Conservation (phyloP, 2,113 vertebrate genomes). For the Ia io region DNA sequence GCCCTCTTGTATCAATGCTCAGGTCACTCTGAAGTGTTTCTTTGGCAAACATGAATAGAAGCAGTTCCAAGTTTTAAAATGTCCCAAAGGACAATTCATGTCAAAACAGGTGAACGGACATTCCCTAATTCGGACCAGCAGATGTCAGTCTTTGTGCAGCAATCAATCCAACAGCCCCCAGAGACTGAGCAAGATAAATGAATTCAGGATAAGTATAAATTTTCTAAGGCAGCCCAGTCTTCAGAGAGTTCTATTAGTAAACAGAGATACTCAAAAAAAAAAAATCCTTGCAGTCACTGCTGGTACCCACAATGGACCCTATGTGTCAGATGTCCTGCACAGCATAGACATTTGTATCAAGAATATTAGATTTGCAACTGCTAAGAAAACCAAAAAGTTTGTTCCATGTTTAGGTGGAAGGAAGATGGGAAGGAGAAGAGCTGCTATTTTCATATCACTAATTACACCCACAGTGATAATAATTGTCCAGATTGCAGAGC, state of each 20-base stretch:
- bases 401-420: not conserved
- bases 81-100: not conserved
- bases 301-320: not conserved
- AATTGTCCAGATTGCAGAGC: not conserved
- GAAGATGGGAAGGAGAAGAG: not conserved
- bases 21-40: not conserved
- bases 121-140: constrained; percentile 52
- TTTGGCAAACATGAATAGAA: not conserved
- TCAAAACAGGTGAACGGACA: not conserved
- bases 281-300: not conserved
- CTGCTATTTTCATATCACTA: not conserved
- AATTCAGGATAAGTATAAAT: not conserved
- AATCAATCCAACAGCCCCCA: not conserved
- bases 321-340: not conserved
- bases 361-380: not conserved
- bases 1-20: not conserved
- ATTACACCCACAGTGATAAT: not conserved
- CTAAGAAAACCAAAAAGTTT: not conserved
- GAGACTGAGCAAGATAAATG: not conserved
- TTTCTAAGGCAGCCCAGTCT: not conserved
- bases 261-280: not conserved
- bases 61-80: constrained; percentile 1
- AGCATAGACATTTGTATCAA: not conserved
- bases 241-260: not conserved
- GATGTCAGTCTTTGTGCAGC: constrained; percentile 67